A percentile compares a stretch with the other conserved stretches of the same genome.
These are phyloP conservation scores for Pteronura brasiliensis DNA, from an alignment of 2,113 vertebrate species.

Conservation along the genomic window DNA sequence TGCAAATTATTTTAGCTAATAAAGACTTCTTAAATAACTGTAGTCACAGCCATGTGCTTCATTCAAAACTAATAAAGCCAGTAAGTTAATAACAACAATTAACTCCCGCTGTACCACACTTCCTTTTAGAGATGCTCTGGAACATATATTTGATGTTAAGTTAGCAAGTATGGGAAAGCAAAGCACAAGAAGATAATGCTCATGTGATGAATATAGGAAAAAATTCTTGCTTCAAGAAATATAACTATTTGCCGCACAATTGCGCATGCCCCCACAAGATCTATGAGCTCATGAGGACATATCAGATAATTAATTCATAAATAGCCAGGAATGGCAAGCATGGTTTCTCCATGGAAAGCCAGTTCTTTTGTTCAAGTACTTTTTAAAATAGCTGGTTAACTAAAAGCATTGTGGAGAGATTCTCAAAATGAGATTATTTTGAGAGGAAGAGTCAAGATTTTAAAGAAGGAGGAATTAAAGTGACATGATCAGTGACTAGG, in stretches of 20 bases:
- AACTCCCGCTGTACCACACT: slow-evolving; percentile 53
- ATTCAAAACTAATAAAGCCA: slow-evolving; percentile 76
- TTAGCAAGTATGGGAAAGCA: slow-evolving; percentile 17
- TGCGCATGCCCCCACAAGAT: not conserved
- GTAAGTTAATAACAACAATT: slow-evolving; percentile 75
- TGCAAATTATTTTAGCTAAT: slow-evolving; percentile 70
- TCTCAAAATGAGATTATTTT: slow-evolving; percentile 31
- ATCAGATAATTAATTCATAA: slow-evolving; percentile 8
- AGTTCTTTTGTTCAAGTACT: not conserved
- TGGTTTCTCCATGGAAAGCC: slow-evolving; percentile 5
- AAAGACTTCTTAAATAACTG: slow-evolving; percentile 65
- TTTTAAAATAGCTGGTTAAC: not conserved
- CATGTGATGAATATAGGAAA: not conserved
- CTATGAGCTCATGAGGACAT: not conserved
- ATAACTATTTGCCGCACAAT: not conserved
- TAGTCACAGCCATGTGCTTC: slow-evolving; percentile 54
- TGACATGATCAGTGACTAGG: not conserved
- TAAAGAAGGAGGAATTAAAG: not conserved
- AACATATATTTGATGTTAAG: slow-evolving; percentile 27
- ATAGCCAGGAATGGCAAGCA: not conserved
- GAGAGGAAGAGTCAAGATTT: not conserved
- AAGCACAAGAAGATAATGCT: not conserved
- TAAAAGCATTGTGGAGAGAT: not conserved
- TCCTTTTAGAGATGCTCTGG: slow-evolving; percentile 13
- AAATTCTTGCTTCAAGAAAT: not conserved